Evolutionary conservation across 53 echinoderm and acorn worm genomes (phyloP).

Genomic region (Echinometra lucunter): DNA sequence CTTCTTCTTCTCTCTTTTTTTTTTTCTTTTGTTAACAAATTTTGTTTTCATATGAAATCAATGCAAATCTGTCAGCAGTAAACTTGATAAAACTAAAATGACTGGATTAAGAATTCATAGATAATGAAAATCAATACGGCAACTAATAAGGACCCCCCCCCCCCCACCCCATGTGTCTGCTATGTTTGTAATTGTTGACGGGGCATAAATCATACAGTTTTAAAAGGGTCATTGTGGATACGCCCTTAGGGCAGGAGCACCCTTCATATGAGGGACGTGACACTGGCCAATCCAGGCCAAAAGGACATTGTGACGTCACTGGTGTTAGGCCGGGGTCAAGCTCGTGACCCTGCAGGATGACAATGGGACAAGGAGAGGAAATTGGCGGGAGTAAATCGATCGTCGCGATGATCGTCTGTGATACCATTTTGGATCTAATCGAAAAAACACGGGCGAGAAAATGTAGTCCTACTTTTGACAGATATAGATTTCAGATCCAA

Average conservation of each 20-base stretch:
- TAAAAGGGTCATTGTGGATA: neutral
- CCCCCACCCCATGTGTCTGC: neutral
- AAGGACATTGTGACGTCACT: conserved; percentile 54
- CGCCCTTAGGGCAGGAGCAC: neutral
- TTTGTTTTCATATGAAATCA: too few relatives aligned
- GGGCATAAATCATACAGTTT: neutral
- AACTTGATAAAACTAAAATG: too few relatives aligned
- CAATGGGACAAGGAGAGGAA: conserved; percentile 49
- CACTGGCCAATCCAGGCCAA: neutral
- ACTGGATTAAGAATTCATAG: too few relatives aligned
- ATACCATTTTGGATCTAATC: conserved; percentile 27
- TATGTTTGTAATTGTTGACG: neutral
- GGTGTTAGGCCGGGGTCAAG: conserved; percentile 54
- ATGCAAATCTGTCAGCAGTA: too few relatives aligned
- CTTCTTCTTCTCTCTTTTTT: too few relatives aligned
- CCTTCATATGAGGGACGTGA: conserved; percentile 21
- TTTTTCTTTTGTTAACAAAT: too few relatives aligned
- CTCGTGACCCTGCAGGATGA: conserved; percentile 47
- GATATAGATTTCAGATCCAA: conserved; percentile 12
- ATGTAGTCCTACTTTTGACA: conserved; percentile 4
- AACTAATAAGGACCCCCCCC: too few relatives aligned
- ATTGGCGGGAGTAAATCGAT: conserved; percentile 53
- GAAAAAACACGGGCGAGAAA: conserved; percentile 46
- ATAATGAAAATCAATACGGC: too few relatives aligned
- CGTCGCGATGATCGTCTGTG: conserved; percentile 22